phyloP scores from a whole-genome alignment of 2,888 invertebrate species.

The Euplexia lucipara region DNA sequence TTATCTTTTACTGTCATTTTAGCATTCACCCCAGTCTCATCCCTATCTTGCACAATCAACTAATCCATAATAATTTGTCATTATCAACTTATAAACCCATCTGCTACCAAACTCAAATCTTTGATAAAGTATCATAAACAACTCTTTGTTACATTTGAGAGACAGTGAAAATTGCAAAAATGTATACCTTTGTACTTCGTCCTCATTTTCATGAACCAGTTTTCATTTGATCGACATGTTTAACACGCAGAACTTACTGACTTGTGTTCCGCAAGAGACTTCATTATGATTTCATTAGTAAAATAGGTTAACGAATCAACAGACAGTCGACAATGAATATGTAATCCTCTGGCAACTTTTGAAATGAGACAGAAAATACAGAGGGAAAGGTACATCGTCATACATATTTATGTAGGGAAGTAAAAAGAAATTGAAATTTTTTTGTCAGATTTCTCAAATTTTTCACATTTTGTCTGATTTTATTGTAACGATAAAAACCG shows the following conservation, averaged over 20 bases:
- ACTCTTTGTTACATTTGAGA: constrained; percentile 14
- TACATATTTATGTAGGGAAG: too few relatives aligned
- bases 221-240: constrained; percentile 47
- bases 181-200: constrained; percentile 7
- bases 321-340: neutral
- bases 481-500: too few relatives aligned
- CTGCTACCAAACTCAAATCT: neutral
- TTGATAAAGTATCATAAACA: constrained; percentile 6
- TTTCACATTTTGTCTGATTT: too few relatives aligned
- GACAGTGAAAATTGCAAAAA: constrained; percentile 26
- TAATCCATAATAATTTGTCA: neutral
- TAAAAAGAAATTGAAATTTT: too few relatives aligned
- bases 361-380: neutral
- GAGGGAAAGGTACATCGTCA: too few relatives aligned
- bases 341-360: neutral
- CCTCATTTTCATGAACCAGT: constrained; percentile 49
- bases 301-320: constrained; percentile 22
- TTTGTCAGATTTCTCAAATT: too few relatives aligned
- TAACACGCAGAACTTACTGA: constrained; percentile 37
- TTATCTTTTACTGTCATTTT: too few relatives aligned
- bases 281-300: constrained; percentile 20
- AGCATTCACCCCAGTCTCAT: neutral
- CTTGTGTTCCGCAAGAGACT: constrained; percentile 33
- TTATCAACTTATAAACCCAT: neutral
- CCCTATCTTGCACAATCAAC: neutral